phyloP scores from a whole-genome alignment of 1,140 invertebrate species.

The Argopecten irradians region DNA sequence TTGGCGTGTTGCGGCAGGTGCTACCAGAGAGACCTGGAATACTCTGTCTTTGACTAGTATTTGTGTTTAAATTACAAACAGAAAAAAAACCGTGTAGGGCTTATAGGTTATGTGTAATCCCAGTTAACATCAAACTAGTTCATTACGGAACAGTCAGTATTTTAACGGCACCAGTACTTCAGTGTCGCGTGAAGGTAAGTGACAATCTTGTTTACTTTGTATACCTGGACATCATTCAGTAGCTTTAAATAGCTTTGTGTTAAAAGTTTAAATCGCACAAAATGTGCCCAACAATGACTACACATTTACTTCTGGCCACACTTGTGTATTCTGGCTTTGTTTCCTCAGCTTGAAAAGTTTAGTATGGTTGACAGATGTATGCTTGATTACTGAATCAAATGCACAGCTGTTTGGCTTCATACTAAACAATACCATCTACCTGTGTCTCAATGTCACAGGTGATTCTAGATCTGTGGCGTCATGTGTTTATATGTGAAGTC shows the following conservation, averaged over 20 bases:
- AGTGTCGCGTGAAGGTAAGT: neutral
- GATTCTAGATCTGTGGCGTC: too few species aligned
- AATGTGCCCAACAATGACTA: neutral
- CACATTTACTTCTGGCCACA: neutral
- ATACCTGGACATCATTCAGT: constrained; percentile 12
- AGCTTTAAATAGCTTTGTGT: neutral
- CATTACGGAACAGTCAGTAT: neutral
- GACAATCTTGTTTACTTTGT: constrained; percentile 3
- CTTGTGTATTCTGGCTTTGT: neutral
- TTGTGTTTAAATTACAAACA: neutral
- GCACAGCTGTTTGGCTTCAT: too few species aligned
- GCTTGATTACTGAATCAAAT: neutral
- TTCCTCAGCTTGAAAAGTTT: neutral
- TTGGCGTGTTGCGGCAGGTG: constrained; percentile 4
- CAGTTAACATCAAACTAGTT: neutral
- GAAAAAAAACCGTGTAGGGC: too few species aligned
- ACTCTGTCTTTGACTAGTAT: neutral
- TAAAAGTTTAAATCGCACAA: neutral
- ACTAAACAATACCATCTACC: too few species aligned
- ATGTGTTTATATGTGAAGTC: too few species aligned
- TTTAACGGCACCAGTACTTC: neutral
- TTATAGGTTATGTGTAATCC: neutral
- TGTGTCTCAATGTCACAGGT: too few species aligned
- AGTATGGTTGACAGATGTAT: neutral
- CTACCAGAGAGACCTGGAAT: neutral